Evolutionary conservation across 2,888 invertebrate genomes (phyloP), one percentile per base, ranked within the genome.

Genomic region (Archaeoteleia sp.): DNA sequence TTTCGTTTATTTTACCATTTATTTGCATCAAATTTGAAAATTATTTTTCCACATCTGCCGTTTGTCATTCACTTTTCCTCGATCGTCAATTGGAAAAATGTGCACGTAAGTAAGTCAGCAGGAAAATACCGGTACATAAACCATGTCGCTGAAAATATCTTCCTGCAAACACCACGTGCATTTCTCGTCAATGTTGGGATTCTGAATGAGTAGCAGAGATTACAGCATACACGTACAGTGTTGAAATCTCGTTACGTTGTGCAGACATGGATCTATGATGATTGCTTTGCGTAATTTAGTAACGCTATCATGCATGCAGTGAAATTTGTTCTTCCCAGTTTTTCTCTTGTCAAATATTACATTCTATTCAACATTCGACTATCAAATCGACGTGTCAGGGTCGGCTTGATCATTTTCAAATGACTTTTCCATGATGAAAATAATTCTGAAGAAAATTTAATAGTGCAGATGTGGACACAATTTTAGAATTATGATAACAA

Each of bases 201-300:
- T 67, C 55, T 67, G 37, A 67, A 61, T 67, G 55, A 54, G 55
- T 43, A 45, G 27, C 42, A 39, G 7, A 54, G 53, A 61, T 67
- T 67, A 62, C 67, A 42, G 67, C 61, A 61, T 34, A 61, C 54
- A 40, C 57, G 54, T 48, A 46, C 39, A 9, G 54, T 63, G 66
- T 70, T 61, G 65, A 70, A 70, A 69, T 65, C 42, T 60, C 48
- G 60, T 69, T 65, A 61, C 53, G 61, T 63, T 60, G 58, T 42
- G 55, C 55, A 51, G 42, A 57, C 68, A 43, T 62, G 53, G 57
- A 58, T 57, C 57, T 51, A 53, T 51, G 63, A 54, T 30, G 17
- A 71, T 67, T 61, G 54, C 46, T 65, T 71, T 71, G 61, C 67
- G 67, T 65, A 67, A 71, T 53, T 40, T 49, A 14, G 54, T 51